A percentile compares a stretch with the other conserved stretches of the same genome.
Conservation (phyloP, 2,888 invertebrate species). For the Lucinisca nassula region DNA sequence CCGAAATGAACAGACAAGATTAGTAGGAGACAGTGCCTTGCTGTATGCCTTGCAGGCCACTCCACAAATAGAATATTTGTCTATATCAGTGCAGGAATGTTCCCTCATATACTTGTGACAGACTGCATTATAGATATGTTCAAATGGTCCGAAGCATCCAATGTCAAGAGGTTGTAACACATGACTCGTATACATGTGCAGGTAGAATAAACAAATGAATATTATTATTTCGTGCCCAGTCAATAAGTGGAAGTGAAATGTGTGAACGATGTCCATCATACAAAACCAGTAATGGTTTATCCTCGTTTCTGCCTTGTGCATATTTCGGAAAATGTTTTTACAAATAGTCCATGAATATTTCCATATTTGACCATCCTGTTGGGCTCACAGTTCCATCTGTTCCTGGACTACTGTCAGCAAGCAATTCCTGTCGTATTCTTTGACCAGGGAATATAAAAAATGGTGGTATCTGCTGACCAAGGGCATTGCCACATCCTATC, state of each 20-base stretch:
- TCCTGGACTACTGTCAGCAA: slow-evolving; percentile 1
- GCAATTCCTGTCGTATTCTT: slow-evolving; percentile 1
- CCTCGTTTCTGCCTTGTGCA: not conserved
- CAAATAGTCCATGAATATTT: not conserved
- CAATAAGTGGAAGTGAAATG: not conserved
- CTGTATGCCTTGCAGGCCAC: not conserved
- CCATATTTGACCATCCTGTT: not conserved
- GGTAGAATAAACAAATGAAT: slow-evolving; percentile 20
- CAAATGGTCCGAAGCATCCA: slow-evolving; percentile 26
- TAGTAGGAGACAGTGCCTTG: not conserved
- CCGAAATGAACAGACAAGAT: not conserved
- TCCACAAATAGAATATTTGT: slow-evolving; percentile 8
- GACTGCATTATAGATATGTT: slow-evolving; percentile 20
- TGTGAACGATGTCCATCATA: slow-evolving; percentile 37
- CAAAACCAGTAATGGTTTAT: not conserved
- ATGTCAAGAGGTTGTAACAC: slow-evolving; percentile 6
- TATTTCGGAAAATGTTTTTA: slow-evolving; percentile 18
- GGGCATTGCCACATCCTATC: not conserved
- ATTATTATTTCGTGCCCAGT: slow-evolving; percentile 25
- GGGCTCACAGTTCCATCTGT: not conserved
- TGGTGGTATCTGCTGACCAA: slow-evolving; percentile 7
- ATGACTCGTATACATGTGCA: slow-evolving; percentile 11
- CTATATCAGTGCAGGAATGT: not conserved
- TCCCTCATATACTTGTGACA: not conserved
- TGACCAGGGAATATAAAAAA: not conserved